A percentile compares a stretch with the other conserved stretches of the same genome.
Conservation (phyloP, 2,113 vertebrate genomes). For the Peromyscus leucopus region DNA sequence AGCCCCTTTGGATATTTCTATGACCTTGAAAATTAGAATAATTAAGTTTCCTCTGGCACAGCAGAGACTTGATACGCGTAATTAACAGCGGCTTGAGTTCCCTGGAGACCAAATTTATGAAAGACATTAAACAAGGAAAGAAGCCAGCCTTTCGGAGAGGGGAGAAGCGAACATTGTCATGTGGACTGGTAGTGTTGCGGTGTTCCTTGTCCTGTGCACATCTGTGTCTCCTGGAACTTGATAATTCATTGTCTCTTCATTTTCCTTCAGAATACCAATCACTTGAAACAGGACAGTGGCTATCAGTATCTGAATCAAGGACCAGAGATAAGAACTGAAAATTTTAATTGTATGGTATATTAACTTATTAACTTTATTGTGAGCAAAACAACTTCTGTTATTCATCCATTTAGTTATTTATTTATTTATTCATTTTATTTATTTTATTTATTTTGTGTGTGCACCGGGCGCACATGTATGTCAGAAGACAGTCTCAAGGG, state of each 20-base stretch:
- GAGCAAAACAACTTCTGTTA: neutral
- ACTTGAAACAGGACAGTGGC: neutral
- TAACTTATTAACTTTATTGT: neutral
- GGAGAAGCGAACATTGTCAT: slow-evolving; percentile 4
- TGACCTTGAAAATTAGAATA: slow-evolving; percentile 83
- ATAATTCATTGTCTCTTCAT: neutral
- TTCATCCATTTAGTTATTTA: neutral
- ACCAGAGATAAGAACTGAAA: slow-evolving; percentile 48
- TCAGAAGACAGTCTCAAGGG: neutral
- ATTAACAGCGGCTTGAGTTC: slow-evolving; percentile 72
- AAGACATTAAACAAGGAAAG: slow-evolving; percentile 55
- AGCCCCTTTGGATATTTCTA: slow-evolving; percentile 72
- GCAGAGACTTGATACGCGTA: slow-evolving; percentile 61
- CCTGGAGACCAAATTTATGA: slow-evolving; percentile 45
- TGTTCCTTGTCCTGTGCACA: neutral
- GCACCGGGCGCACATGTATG: accelerated
- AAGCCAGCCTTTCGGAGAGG: slow-evolving; percentile 47
- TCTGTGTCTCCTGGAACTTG: slow-evolving; percentile 34
- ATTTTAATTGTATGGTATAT: neutral
- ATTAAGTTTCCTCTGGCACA: slow-evolving; percentile 78
- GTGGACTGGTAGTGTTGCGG: neutral
- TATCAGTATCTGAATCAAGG: slow-evolving; percentile 60
- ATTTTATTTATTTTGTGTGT: neutral
- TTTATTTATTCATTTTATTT: too few relatives aligned
- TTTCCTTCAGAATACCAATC: slow-evolving; percentile 1